A percentile compares a stretch with the other conserved stretches of the same genome.
phyloP scores from a whole-genome alignment of 2,888 invertebrate genomes.

The Cephus spinipes region DNA sequence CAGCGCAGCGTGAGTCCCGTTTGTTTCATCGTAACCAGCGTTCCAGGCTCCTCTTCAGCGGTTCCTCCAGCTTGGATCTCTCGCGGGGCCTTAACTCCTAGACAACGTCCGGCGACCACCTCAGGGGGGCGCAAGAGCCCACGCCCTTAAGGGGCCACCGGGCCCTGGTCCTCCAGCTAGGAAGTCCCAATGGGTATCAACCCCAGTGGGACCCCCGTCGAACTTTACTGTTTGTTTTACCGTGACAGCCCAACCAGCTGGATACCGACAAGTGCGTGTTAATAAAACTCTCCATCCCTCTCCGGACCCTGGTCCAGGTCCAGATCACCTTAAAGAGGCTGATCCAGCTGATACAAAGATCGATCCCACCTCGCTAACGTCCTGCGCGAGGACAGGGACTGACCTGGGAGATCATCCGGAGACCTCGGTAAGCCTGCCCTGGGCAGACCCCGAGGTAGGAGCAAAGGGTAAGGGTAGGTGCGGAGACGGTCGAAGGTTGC shows the following conservation, averaged over 20 bases:
- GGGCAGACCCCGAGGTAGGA: neutral
- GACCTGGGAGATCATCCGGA: neutral
- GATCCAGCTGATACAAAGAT: neutral
- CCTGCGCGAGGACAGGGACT: neutral
- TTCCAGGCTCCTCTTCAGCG: neutral
- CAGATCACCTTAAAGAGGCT: neutral
- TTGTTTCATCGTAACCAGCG: conserved; percentile 27
- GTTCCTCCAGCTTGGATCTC: neutral
- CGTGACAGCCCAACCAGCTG: conserved; percentile 22
- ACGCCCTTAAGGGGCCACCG: conserved; percentile 34
- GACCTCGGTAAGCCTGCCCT: neutral
- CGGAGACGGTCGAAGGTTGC: neutral
- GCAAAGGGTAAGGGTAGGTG: neutral
- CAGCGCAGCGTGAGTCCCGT: conserved; percentile 42
- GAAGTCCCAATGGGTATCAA: conserved; percentile 34
- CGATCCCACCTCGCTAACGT: neutral
- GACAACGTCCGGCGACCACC: conserved; percentile 34
- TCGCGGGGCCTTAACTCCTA: conserved; percentile 34
- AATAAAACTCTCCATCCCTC: conserved; percentile 13
- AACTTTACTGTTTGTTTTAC: conserved; percentile 26
- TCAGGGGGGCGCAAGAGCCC: conserved; percentile 36
- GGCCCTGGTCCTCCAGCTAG: conserved; percentile 32
- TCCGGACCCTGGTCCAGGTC: neutral
- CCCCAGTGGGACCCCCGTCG: conserved; percentile 21
- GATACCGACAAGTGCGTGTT: conserved; percentile 26